Evolutionary conservation across 2,797 vertebrate species (phyloP).

Genomic region (Xyrichtys novacula): DNA sequence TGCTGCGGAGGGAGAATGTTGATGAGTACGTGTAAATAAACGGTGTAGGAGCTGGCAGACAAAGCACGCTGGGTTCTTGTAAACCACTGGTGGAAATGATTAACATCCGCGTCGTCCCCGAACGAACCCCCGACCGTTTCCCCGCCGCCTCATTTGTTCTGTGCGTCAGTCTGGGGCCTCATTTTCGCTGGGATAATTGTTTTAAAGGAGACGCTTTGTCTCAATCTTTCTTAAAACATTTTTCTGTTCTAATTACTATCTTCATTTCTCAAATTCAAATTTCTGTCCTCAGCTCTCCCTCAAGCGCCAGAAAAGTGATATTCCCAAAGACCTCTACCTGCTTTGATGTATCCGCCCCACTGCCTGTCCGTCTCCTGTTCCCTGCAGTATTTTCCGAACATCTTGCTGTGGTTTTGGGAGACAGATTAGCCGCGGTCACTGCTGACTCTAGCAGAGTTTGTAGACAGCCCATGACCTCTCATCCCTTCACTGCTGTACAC

Average conservation of each 20-base stretch:
- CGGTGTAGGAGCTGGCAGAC: conserved; percentile 57
- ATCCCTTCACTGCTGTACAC: conserved; percentile 23
- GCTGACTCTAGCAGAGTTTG: conserved; percentile 66
- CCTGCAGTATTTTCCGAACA: conserved; percentile 32
- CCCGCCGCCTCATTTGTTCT: conserved; percentile 60
- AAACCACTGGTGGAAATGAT: conserved; percentile 75
- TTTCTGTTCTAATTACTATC: conserved; percentile 59
- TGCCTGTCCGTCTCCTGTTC: conserved; percentile 16
- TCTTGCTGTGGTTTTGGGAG: conserved; percentile 52
- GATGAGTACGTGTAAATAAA: conserved; percentile 65
- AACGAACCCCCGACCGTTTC: conserved; percentile 53
- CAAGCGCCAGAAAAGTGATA: conserved; percentile 17
- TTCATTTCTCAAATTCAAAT: conserved; percentile 44
- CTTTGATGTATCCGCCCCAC: conserved; percentile 37
- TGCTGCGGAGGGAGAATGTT: conserved; percentile 48
- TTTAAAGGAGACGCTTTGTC: conserved; percentile 56
- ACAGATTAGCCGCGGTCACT: conserved; percentile 50
- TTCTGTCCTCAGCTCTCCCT: conserved; percentile 6
- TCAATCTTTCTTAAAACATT: conserved; percentile 32
- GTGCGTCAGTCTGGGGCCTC: conserved; percentile 54
- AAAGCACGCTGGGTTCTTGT: conserved; percentile 69
- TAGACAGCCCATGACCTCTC: conserved; percentile 55
- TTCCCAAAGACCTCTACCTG: conserved; percentile 33
- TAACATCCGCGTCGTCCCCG: conserved; percentile 64
- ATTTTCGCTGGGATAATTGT: conserved; percentile 57